These are phyloP conservation scores for Apoda limacodes DNA, from an alignment of 2,888 invertebrate species.

Conservation along the genomic window DNA sequence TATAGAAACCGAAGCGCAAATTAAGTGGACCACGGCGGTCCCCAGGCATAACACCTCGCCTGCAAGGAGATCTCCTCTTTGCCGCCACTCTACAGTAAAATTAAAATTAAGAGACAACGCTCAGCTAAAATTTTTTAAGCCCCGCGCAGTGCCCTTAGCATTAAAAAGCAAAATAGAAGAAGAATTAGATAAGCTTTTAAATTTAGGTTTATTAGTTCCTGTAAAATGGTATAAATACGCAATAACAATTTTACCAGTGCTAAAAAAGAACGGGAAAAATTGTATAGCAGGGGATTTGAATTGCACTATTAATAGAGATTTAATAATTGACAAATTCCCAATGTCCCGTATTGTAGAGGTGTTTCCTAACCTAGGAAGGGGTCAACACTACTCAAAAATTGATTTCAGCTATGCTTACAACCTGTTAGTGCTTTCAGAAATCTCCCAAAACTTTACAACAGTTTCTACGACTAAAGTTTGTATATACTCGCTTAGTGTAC, in stretches of 20 bases:
- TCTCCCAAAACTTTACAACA: no score
- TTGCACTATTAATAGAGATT: constrained; percentile 17
- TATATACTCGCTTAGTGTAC: no score
- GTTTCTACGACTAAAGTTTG: no score
- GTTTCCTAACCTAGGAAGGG: constrained; percentile 1
- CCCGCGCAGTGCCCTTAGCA: constrained; percentile 20
- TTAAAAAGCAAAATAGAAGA: constrained; percentile 17
- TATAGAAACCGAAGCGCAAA: no score
- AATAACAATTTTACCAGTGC: constrained; percentile 12
- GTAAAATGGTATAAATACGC: constrained; percentile 11
- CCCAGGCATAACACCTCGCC: no score
- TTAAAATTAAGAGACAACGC: constrained; percentile 5
- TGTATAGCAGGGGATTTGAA: constrained; percentile 17
- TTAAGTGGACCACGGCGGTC: no score
- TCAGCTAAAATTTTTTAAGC: constrained; percentile 12
- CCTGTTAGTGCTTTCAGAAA: no score
- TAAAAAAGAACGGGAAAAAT: constrained; percentile 9
- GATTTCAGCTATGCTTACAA: constrained; percentile 1
- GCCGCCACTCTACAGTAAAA: constrained; percentile 3
- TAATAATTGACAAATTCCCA: constrained; percentile 13
- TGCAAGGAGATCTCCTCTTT: no score
- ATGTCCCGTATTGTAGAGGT: constrained; percentile 1
- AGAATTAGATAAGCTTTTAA: constrained; percentile 12
- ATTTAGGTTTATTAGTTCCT: constrained; percentile 14
- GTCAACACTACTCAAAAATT: background rate